These are phyloP conservation scores for Peromyscus melanophrys DNA, from an alignment of 2,797 vertebrate genomes.

Conservation along the genomic window DNA sequence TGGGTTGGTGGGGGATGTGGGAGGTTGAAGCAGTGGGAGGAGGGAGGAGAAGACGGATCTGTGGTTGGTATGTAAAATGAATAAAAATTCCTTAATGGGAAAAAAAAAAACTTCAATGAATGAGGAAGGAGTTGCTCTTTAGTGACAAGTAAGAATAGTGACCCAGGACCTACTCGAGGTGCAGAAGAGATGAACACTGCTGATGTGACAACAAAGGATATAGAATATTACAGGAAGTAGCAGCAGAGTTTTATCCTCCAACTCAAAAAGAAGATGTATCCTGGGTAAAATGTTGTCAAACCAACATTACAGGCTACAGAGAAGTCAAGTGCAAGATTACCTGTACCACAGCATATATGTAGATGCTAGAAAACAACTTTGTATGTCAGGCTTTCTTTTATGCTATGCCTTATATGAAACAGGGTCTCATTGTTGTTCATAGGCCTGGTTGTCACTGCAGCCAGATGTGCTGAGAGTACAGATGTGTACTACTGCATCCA, in stretches of 20 bases:
- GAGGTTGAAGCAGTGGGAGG: no score
- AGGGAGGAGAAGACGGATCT: no score
- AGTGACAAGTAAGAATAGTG: background rate
- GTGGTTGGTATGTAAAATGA: no score
- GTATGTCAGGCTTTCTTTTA: background rate
- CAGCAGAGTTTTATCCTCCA: background rate
- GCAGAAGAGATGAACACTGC: background rate
- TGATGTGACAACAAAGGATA: background rate
- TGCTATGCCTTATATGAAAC: background rate
- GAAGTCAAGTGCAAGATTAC: background rate
- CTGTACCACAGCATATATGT: rapidly evolving
- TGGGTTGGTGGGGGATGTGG: no score
- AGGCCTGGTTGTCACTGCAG: background rate
- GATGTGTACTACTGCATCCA: background rate
- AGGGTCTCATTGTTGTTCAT: background rate
- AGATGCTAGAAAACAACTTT: no score
- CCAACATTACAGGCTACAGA: background rate
- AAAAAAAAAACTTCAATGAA: no score
- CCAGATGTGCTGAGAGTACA: background rate
- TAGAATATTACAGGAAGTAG: background rate
- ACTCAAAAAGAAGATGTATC: background rate
- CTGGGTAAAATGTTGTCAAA: background rate
- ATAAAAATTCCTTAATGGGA: no score
- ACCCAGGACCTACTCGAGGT: background rate
- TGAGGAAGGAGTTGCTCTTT: background rate